Conservation (phyloP, 2,888 invertebrate genomes). For the Drosophila paranaensis region DNA sequence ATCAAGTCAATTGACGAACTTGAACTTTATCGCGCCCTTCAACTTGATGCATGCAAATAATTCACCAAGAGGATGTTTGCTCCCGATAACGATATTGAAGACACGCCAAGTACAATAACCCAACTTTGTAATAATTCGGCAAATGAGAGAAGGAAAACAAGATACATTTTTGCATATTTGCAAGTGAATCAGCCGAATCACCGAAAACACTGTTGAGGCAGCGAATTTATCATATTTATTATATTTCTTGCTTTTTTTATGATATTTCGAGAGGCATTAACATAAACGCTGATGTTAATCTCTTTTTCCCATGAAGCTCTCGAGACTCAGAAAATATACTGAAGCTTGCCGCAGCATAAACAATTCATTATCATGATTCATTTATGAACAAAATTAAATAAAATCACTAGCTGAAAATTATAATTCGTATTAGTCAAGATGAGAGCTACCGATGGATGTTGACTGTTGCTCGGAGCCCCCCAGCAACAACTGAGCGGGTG, state of each 20-base stretch:
- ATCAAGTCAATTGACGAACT: constrained; percentile 45
- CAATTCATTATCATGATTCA: constrained; percentile 82
- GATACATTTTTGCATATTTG: constrained; percentile 52
- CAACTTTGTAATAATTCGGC: constrained; percentile 31
- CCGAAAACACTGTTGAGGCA: constrained; percentile 45
- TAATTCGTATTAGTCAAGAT: constrained; percentile 67
- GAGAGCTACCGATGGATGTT: constrained; percentile 71
- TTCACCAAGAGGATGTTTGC: constrained; percentile 70
- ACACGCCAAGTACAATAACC: constrained; percentile 40
- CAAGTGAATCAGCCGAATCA: constrained; percentile 69
- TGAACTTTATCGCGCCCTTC: constrained; percentile 76
- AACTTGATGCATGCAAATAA: constrained; percentile 55
- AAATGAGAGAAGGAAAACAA: constrained; percentile 3
- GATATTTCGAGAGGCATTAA: constrained; percentile 72
- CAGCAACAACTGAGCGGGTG: constrained; percentile 59
- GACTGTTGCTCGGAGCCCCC: constrained; percentile 7
- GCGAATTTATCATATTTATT: constrained; percentile 56
- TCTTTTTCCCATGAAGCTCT: constrained; percentile 78
- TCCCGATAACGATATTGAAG: constrained; percentile 60
- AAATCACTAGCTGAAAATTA: constrained; percentile 71
- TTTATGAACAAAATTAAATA: constrained; percentile 68
- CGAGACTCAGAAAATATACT: constrained; percentile 13
- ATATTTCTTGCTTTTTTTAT: constrained; percentile 46
- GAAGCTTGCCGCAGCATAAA: constrained; percentile 61
- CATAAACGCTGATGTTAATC: constrained; percentile 81